phyloP scores from a whole-genome alignment of 1,140 invertebrate species.

The Drosophila nikananu region DNA sequence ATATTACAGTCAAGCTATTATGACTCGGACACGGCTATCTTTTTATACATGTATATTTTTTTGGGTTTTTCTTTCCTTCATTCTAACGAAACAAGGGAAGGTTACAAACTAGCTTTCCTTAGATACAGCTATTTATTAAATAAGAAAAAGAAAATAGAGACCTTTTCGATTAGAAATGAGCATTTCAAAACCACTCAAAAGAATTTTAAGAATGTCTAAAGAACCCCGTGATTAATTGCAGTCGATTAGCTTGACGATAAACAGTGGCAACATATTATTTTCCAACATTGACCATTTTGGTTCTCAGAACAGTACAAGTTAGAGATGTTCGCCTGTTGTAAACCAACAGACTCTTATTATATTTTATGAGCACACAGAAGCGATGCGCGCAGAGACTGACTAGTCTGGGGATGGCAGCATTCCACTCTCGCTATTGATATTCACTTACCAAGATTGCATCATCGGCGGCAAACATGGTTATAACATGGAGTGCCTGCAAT shows the following conservation, averaged over 20 bases:
- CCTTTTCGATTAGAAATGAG: neutral
- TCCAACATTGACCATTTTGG: neutral
- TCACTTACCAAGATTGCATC: constrained; percentile 44
- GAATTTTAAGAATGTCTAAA: too few relatives aligned
- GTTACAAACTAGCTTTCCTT: neutral
- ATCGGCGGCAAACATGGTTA: constrained; percentile 30
- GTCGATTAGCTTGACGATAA: neutral
- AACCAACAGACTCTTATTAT: constrained; percentile 5
- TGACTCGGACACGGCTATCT: constrained; percentile 10
- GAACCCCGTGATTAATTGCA: neutral
- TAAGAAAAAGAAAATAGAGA: too few relatives aligned
- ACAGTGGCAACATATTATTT: too few relatives aligned
- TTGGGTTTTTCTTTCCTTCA: neutral
- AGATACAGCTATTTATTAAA: too few relatives aligned
- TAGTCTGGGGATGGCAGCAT: neutral
- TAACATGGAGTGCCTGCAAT: constrained; percentile 1
- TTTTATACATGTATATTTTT: neutral
- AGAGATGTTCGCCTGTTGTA: neutral
- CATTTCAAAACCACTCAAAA: neutral
- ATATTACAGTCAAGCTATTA: constrained; percentile 4
- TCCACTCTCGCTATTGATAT: constrained; percentile 22
- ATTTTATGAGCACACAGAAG: constrained; percentile 6
- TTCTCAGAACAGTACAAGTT: neutral
- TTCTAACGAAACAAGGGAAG: neutral
- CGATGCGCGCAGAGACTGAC: constrained; percentile 7